Conservation (phyloP, 2,113 vertebrate species). For the Amazona guildingii region DNA sequence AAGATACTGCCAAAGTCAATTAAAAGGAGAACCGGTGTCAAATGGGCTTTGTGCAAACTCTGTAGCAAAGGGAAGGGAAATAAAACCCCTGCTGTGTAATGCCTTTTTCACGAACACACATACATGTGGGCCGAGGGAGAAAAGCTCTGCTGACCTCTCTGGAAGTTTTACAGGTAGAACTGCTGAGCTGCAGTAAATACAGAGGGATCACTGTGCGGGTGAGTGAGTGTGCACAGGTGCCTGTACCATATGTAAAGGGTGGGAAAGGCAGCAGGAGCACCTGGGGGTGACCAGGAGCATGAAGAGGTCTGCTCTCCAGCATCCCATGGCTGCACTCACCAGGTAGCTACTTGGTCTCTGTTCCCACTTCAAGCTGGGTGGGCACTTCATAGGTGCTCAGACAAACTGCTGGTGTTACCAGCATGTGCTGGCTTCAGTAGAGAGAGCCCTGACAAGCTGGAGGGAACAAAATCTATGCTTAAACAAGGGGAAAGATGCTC, state of each 20-base stretch:
- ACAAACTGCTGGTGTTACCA: not conserved
- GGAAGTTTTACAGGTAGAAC: not conserved
- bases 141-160: not conserved
- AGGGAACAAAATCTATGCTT: not conserved
- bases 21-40: not conserved
- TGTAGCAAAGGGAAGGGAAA: not conserved
- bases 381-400: not conserved
- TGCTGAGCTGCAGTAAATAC: not conserved
- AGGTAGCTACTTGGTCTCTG: not conserved
- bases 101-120: not conserved
- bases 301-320: not conserved
- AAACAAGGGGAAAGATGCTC: not conserved
- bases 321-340: not conserved
- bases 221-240: not conserved
- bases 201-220: not conserved
- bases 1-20: conserved; percentile 37
- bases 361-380: not conserved
- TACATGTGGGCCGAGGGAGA: not conserved
- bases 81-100: too few relatives aligned
- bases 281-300: not conserved
- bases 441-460: not conserved
- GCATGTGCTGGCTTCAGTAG: not conserved
- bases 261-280: not conserved
- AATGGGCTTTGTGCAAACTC: not conserved
- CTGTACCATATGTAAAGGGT: not conserved